Evolutionary conservation across 2,797 vertebrate species (phyloP).

Genomic region (Oryzias dopingdopingensis): DNA sequence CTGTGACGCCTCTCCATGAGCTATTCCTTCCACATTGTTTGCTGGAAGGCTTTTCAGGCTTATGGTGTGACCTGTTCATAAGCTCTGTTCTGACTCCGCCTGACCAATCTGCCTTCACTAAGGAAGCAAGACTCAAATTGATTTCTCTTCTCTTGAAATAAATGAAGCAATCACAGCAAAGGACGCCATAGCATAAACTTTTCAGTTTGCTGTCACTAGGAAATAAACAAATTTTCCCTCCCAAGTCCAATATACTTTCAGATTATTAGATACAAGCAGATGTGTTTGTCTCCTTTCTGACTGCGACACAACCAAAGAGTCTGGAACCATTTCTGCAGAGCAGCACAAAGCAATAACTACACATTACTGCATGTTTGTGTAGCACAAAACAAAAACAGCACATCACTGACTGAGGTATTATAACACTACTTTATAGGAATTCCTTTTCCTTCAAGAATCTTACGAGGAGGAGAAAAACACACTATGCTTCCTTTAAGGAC

Average conservation of each 20-base stretch:
- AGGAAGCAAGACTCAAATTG: conserved; percentile 10
- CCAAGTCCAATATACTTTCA: neutral
- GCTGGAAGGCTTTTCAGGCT: neutral
- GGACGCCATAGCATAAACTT: conserved; percentile 5
- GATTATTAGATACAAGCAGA: conserved; percentile 10
- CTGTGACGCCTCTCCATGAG: conserved; percentile 3
- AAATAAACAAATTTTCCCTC: neutral
- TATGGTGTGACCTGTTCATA: conserved; percentile 37
- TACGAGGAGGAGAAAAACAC: neutral
- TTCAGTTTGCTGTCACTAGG: conserved; percentile 1
- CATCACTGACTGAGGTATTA: conserved; percentile 1
- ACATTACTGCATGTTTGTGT: neutral
- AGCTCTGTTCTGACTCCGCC: conserved; percentile 19
- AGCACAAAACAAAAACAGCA: conserved; percentile 5
- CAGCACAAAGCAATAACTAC: conserved; percentile 8
- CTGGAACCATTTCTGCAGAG: conserved; percentile 5
- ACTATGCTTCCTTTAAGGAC: neutral
- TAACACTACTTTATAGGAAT: neutral
- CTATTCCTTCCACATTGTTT: conserved; percentile 5
- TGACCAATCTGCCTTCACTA: conserved; percentile 15
- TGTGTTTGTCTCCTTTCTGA: conserved; percentile 2
- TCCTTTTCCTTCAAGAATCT: neutral
- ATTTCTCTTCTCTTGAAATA: conserved; percentile 8
- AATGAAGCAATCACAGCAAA: conserved; percentile 10
- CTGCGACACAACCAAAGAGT: neutral